Conservation (phyloP, 2,888 invertebrate species). For the Polyommatus iphigenia region DNA sequence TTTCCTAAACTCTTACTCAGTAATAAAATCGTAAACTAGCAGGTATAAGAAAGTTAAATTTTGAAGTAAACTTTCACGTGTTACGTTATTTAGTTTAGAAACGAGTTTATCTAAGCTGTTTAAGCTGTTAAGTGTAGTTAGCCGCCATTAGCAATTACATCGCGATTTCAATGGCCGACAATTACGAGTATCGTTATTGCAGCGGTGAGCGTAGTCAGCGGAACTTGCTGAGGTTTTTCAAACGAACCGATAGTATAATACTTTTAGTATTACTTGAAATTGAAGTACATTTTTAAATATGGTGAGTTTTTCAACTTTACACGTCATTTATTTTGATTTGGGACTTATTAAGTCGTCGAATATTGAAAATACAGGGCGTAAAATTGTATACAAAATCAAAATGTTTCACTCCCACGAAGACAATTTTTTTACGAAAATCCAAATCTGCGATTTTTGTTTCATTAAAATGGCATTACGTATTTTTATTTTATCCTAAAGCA, state of each 20-base stretch:
- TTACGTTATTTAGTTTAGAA: conserved; percentile 12
- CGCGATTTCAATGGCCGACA: conserved; percentile 2
- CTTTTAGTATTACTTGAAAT: neutral
- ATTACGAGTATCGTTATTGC: conserved; percentile 30
- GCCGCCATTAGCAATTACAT: conserved; percentile 11
- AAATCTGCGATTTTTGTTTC: no score
- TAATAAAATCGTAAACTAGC: no score
- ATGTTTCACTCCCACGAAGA: no score
- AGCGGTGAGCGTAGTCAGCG: neutral
- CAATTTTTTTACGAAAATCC: no score
- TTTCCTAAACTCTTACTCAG: no score
- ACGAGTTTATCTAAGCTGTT: neutral
- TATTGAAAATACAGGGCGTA: neutral
- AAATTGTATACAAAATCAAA: no score
- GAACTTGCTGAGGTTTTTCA: neutral
- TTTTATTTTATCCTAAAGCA: no score
- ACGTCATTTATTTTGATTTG: no score
- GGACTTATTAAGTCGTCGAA: neutral
- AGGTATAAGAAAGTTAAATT: no score
- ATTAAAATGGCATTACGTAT: no score
- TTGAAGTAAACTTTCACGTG: no score
- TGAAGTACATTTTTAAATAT: neutral
- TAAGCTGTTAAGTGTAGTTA: conserved; percentile 13
- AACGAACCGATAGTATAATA: neutral
- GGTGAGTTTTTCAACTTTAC: no score